Base-by-base conservation (phyloP, 2,113 vertebrate genomes). In the Microtus pennsylvanicus region DNA sequence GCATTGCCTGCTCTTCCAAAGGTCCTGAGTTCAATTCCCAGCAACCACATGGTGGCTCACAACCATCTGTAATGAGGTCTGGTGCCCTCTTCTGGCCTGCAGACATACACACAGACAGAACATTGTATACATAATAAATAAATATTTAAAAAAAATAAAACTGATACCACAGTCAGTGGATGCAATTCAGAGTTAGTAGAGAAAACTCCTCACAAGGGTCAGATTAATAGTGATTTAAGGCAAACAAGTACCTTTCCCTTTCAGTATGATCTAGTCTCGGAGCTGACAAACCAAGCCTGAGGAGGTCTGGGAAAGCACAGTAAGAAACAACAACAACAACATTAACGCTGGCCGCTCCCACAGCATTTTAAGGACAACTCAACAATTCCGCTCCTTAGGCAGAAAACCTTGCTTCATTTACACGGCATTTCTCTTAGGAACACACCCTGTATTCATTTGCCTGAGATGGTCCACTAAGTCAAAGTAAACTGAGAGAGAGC, bases 361-460 rank as follows among this genome's bases (percentile, higher is more conserved):
- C n/a, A 63, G 55, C 77, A 93, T 87, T 92, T 94, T 97, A 96
- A 96, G 67, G 52, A 78, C 52, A 94, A 98, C 94, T 92, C 70
- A 89, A 89, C n/a, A 67, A 38, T 35, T 92, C 61, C 77, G 61
- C 83, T 88, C 69, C 67, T 76, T 74, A 0, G 17, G 63, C 45
- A 96, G 93, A 96, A 97, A 63, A 50, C 14, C 92, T 63, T 76
- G 82, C 63, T 98, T 98, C 97, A 94, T 97, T 97, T 95, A 96
- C 72, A 87, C 33, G 58, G 21, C 22, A 42, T 98, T 97, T 98
- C 91, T 94, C 82, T 94, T 97, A 70, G 96, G 97, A 97, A 97
- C 93, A 96, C 93, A 93, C 95, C 88, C 95, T 95, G 78, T 91
- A 96, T 98, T 96, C 92, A 95, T 52, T 94, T 92, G 86, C 91